Base-by-base conservation (phyloP, 1,140 invertebrate genomes). In the Pteromalus puparum region DNA sequence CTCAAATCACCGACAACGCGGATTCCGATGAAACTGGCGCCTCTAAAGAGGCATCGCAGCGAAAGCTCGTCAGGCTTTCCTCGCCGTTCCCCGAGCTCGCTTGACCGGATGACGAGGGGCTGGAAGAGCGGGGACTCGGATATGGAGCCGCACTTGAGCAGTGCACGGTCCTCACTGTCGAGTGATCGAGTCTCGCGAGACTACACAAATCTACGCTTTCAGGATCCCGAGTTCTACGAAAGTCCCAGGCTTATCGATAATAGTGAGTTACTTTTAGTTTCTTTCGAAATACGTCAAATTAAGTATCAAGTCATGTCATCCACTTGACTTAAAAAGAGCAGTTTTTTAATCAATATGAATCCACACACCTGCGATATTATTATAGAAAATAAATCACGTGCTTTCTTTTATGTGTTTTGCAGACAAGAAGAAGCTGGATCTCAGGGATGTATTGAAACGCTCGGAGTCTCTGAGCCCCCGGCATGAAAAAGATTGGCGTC, bases 401-500 rank as follows among this genome's bases (percentile, higher is more conserved):
- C 38, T 42, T 7, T 34, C 38, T 42, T 7, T 42, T 42, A 53
- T 53, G 5, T 53, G 12, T 10, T n/a, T 53, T 5, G 46, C 67
- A 2, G 34, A 82, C 0, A 88, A 86, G 21, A 89, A 87, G 1
- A 88, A 92, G 61, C n/a, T 89, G 0, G 89, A 90, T 76, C 38
- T 92, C 4, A 85, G 87, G 0, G 89, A 93, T 83, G 91, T 92
- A 9, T 81, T 92, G 0, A 92, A 92, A 74, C 88, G 92, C 68
- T 93, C 92, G 0, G 92, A 93, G 24, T 93, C 92, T 0, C 83
- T 93, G 42, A 93, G 92, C 75, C 92, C 92, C 0, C 86, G 90
- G 13, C 89, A 92, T 74, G 92, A 93, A 30, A 91, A 90, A 38
- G 92, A 93, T 18, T 93, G 92, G 92, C 90, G 91, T 72, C 91